Base-by-base conservation (phyloP, 2,797 vertebrate genomes). In the Ficedula albicollis region DNA sequence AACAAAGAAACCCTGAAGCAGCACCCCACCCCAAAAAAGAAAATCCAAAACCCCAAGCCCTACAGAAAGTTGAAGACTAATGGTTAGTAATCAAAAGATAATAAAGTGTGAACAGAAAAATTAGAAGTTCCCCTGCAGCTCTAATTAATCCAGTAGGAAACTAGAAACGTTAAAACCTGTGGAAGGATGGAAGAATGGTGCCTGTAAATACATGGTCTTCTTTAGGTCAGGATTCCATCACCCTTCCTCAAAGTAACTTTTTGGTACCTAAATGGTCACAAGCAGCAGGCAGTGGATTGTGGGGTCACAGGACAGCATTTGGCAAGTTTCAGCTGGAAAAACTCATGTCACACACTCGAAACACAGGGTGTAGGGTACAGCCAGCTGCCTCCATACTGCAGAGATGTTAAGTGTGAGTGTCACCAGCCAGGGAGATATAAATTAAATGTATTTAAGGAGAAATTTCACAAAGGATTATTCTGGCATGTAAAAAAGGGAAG, bases 91-190 rank as follows among this genome's bases (percentile, higher is more conserved):
- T 93, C 81, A 75, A 66, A 81, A 63, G 49, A 89, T 82, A 88
- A 95, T 84, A 92, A 93, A 87, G 69, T 74, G 60, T 89, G 85
- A 94, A 74, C 63, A 74, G 80, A 95, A 94, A 93, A 94, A 94
- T 95, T 90, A 91, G 87, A 91, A 91, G 67, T 67, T 94, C 18
- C 67, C 74, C 85, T 76, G 76, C 77, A 86, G 74, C 78, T 90
- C 87, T 79, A 88, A 91, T 93, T 85, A 93, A 93, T 52, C 51
- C 41, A 68, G 67, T 43, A 60, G 52, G 79, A 87, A 90, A 73
- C 29, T 46, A 13, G 21, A 22, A 46, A 22, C 44, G 22, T 46
- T 46, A 46, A 46, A 46, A 46, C 44, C 44, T 76, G 62, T 6
- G 2, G 79, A 92, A 92, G 73, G 58, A 62, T 78, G 62, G 76